Conservation (phyloP, 2,888 invertebrate genomes). For the Apodemia duryi region DNA sequence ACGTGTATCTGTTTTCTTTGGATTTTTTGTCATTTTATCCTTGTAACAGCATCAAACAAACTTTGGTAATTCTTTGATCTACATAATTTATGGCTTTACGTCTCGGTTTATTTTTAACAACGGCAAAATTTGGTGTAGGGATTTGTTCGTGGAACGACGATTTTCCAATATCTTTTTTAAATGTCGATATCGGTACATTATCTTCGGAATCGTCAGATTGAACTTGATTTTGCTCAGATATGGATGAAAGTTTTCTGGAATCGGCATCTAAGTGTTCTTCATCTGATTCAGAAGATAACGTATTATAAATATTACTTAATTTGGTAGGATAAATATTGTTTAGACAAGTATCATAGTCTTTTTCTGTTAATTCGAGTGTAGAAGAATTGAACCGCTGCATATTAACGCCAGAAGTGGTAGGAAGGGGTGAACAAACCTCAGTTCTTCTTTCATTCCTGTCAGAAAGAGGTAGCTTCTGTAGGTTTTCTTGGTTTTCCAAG, state of each 20-base stretch:
- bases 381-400: background rate
- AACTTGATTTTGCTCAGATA: slow-evolving; percentile 6
- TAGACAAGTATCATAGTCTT: background rate
- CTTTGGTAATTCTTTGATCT: slow-evolving; percentile 13
- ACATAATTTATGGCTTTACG: slow-evolving; percentile 14
- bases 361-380: background rate
- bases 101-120: slow-evolving; percentile 5
- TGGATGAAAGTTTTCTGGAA: background rate
- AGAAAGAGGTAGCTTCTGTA: no score
- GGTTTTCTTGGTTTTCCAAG: no score
- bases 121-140: slow-evolving; percentile 16
- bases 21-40: background rate
- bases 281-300: slow-evolving; percentile 6
- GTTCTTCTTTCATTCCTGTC: no score
- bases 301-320: slow-evolving; percentile 3
- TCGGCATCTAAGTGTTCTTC: slow-evolving; percentile 10
- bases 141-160: background rate
- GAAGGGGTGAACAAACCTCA: no score
- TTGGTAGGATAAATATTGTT: background rate
- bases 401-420: background rate
- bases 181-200: slow-evolving; percentile 8
- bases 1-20: slow-evolving; percentile 11
- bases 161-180: background rate
- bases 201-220: slow-evolving; percentile 16
- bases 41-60: slow-evolving; percentile 13